Conservation (phyloP, 2,113 vertebrate species). For the Reinhardtius hippoglossoides region DNA sequence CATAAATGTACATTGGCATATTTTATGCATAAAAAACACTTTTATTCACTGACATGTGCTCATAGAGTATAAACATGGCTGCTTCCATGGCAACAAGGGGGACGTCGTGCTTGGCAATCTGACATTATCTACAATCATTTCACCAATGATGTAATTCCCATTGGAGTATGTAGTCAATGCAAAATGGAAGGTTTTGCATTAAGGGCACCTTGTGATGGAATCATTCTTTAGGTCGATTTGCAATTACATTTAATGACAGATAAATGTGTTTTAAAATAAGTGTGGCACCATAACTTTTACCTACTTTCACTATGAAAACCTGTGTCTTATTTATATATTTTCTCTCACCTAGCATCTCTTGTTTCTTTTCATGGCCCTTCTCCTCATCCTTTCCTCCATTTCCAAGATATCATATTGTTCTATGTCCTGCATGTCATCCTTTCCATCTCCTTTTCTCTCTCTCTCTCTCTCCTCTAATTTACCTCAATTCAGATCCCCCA, state of each 20-base stretch:
- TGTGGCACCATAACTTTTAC: neutral
- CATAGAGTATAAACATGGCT: neutral
- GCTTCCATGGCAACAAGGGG: constrained; percentile 40
- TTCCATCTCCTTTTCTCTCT: constrained; percentile 24
- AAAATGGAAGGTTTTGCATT: constrained; percentile 13
- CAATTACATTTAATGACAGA: constrained; percentile 30
- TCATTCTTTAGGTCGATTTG: constrained; percentile 16
- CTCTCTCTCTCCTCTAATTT: constrained; percentile 74
- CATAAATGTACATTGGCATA: constrained; percentile 16
- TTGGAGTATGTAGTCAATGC: neutral
- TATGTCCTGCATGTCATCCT: neutral
- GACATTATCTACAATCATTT: constrained; percentile 35
- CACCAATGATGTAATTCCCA: constrained; percentile 31
- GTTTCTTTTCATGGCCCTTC: neutral
- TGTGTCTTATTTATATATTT: neutral
- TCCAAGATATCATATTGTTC: constrained; percentile 14
- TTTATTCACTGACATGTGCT: neutral
- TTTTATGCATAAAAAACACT: constrained; percentile 28
- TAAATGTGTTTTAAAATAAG: neutral
- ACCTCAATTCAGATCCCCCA: constrained; percentile 79
- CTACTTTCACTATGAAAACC: neutral
- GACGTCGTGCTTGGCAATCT: constrained; percentile 5
- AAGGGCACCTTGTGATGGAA: neutral
- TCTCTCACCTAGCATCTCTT: constrained; percentile 6
- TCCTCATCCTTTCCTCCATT: constrained; percentile 27